Percentiles rank a stretch among this genome's conserved stretches.
Evolutionary conservation across 2,888 invertebrate species (phyloP).

Genomic region (Tetragnatha montana): DNA sequence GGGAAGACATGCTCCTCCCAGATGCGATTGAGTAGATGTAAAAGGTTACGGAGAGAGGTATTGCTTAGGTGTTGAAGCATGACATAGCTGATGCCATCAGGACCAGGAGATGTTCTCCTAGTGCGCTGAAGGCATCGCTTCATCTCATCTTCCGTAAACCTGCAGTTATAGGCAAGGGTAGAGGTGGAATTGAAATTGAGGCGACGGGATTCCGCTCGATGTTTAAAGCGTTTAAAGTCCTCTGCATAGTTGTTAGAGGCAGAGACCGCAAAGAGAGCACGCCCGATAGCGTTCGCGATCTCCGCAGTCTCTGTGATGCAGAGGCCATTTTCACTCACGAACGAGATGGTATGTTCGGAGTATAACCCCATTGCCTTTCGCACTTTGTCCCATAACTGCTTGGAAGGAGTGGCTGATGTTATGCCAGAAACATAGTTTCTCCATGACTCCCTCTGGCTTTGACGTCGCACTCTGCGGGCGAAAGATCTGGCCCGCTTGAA

Average conservation of each 20-base stretch:
- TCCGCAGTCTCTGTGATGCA: neutral
- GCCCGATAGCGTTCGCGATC: neutral
- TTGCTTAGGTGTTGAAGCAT: neutral
- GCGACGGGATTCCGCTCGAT: no score
- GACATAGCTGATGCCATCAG: neutral
- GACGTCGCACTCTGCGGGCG: neutral
- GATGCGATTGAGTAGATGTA: neutral
- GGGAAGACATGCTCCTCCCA: no score
- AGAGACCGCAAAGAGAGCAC: neutral
- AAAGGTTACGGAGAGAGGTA: neutral
- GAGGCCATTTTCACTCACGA: neutral
- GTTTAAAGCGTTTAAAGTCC: no score
- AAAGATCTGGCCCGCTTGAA: neutral
- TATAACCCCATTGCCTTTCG: neutral
- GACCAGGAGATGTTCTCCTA: neutral
- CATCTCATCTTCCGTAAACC: neutral
- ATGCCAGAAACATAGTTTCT: neutral
- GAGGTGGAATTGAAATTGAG: neutral
- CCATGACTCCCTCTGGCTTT: neutral
- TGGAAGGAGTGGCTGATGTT: neutral
- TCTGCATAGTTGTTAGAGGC: no score
- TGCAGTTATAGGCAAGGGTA: neutral
- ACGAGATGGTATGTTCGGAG: neutral
- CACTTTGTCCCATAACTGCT: neutral
- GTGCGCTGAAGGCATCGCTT: neutral